These are phyloP conservation scores for Micrasema minimum DNA, from an alignment of 1,140 invertebrate genomes.

Conservation along the genomic window DNA sequence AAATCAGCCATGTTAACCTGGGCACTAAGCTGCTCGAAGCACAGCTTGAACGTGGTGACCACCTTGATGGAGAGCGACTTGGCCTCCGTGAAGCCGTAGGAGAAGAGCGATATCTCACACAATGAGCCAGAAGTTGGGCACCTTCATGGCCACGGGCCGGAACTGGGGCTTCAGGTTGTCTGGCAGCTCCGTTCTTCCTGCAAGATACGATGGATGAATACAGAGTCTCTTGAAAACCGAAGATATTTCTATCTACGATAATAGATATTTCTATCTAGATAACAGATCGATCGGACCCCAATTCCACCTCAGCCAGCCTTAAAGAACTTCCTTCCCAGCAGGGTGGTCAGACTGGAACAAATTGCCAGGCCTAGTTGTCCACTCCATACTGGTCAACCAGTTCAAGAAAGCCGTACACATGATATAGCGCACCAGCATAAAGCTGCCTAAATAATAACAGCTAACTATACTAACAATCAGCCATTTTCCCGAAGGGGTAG, in stretches of 20 bases:
- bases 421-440: too few relatives aligned
- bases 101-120: conserved; percentile 91
- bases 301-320: too few relatives aligned
- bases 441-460: too few relatives aligned
- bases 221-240: background rate
- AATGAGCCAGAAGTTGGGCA: conserved; percentile 92
- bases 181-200: conserved; percentile 82
- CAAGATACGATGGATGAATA: background rate
- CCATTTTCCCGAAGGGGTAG: too few relatives aligned
- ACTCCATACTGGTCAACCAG: too few relatives aligned
- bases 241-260: background rate
- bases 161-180: conserved; percentile 93
- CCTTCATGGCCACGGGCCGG: conserved; percentile 95
- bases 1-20: conserved; percentile 61
- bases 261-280: too few relatives aligned
- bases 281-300: too few relatives aligned
- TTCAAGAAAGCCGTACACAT: too few relatives aligned
- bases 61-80: conserved; percentile 86
- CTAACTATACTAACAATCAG: too few relatives aligned
- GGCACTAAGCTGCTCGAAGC: conserved; percentile 89
- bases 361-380: too few relatives aligned
- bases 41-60: conserved; percentile 88
- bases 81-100: conserved; percentile 87
- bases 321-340: too few relatives aligned
- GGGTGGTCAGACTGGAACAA: too few relatives aligned